Evolutionary conservation across 92 coral and sea anemone species (phyloP), one percentile per base, ranked within the genome.

Genomic region (Porites lobata): DNA sequence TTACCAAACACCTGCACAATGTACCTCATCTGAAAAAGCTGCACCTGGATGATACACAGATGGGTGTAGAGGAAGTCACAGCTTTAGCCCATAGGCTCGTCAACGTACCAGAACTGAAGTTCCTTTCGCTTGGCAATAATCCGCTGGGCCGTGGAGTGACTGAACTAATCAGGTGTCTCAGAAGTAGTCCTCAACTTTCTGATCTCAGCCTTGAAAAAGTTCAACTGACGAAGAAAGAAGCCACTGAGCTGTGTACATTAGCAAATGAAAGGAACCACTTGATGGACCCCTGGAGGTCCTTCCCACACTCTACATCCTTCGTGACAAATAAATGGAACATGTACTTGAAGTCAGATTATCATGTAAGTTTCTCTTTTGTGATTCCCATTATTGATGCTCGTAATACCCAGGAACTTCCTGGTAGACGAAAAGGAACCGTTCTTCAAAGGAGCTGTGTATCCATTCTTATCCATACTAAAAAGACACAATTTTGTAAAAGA

Each of bases 31-130:
- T 59, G 56, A 58, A 1, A 0, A 0, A 0, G 1, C 81, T 77
- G 20, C 0, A 0, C 1, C 50, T 75, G 79, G 0, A 8, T 2
- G 0, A 19, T 9, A 74, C 78, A 53, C 47, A 20, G 43, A 51
- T 76, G 80, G 80, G 68, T 58, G 68, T 62, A 77, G 58, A 17
- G 69, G 71, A 77, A 63, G 82, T n/a, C 66, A 26, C 56, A 77
- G 82, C 82, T 0, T 21, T 77, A 19, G 82, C 3, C 32, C 3
- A 26, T 26, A 0, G 2, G 0, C 18, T 75, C 11, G 5, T 47
- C 11, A 0, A 51, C 67, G 50, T 50, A 11, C 57, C 75, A 19
- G 24, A 51, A 22, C 59, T 80, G 47, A 0, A 3, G 2, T 0
- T 0, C 1, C 75, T 80, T 19, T 0, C 0, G 17, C 65, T 80